Base-by-base conservation (phyloP, 2,797 vertebrate genomes). In the Martes flavigula region DNA sequence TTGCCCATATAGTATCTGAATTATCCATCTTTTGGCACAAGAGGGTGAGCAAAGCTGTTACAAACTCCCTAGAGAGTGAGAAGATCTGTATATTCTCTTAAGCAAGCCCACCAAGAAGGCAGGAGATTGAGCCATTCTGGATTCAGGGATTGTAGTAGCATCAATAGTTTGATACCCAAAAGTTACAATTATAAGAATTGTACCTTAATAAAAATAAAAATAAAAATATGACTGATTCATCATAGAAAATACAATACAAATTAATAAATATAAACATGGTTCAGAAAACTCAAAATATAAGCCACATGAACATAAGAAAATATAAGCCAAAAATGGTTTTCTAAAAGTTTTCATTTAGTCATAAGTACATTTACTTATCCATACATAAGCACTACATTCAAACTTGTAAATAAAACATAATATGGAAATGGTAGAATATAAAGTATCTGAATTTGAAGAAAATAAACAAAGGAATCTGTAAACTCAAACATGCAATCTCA, bases 321-420 rank as follows among this genome's bases (percentile, higher is more conserved):
- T 27, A 90, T 73, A 96, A 95, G 30, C 20, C 64, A 64, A 95
- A 93, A 97, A 68, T 73, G 25, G 20, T 88, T 88, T 92, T 97
- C 51, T 35, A 48, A 48, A 90, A 88, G 38, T 81, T 97, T 97
- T 97, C 93, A 95, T 32, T 94, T 88, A 95, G n/a, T 96, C 83
- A 84, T 91, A 13, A 23, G 40, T 75, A 96, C 64, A 97, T 92
- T 87, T 90, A 95, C 32, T 95, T 95, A 93, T 79, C 18, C 72
- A 78, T 78, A 95, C 89, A 35, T 58, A 62, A 95, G 23, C 3
- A 93, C 43, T 62, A 89, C 20, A 90, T 96, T 95, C 62, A 91
- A 96, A 83, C 38, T 94, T 92, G 20, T 92, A 90, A 97, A 97
- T 93, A 97, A 98, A 97, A 97, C 72, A 93, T 81, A 97, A 97